phyloP scores from a whole-genome alignment of 2,888 invertebrate species.

The Antheraea yamamai region DNA sequence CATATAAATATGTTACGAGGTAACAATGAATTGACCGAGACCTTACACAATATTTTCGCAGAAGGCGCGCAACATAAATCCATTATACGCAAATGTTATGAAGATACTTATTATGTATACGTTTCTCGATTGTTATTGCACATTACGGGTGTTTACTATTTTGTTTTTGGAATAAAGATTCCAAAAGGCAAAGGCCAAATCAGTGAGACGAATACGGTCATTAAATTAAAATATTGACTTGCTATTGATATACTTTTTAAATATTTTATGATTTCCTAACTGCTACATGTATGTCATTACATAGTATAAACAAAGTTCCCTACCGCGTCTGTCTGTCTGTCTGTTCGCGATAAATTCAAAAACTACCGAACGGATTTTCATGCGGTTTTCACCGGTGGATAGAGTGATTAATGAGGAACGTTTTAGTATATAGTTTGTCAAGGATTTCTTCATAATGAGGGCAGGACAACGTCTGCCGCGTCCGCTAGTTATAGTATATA shows the following conservation, averaged over 20 bases:
- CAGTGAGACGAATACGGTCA: background rate
- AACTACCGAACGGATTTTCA: too few species aligned
- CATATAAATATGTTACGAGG: background rate
- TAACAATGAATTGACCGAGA: background rate
- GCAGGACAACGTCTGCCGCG: too few species aligned
- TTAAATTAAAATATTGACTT: too few species aligned
- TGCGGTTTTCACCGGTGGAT: too few species aligned
- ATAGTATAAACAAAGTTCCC: too few species aligned
- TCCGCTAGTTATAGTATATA: too few species aligned
- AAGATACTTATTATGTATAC: background rate
- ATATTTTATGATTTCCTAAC: background rate
- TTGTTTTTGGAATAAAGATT: background rate
- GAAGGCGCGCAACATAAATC: background rate
- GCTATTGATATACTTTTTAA: background rate
- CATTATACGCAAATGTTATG: background rate
- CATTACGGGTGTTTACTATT: background rate
- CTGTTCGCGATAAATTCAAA: too few species aligned
- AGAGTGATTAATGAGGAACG: too few species aligned
- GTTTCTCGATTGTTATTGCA: background rate
- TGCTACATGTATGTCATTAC: background rate
- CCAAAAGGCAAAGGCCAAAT: too few species aligned
- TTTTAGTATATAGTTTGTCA: too few species aligned
- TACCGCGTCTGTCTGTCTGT: too few species aligned
- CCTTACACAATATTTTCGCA: background rate
- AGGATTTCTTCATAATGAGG: too few species aligned